Evolutionary conservation across 2,797 vertebrate species (phyloP).

Genomic region (Apogon talboti): DNA sequence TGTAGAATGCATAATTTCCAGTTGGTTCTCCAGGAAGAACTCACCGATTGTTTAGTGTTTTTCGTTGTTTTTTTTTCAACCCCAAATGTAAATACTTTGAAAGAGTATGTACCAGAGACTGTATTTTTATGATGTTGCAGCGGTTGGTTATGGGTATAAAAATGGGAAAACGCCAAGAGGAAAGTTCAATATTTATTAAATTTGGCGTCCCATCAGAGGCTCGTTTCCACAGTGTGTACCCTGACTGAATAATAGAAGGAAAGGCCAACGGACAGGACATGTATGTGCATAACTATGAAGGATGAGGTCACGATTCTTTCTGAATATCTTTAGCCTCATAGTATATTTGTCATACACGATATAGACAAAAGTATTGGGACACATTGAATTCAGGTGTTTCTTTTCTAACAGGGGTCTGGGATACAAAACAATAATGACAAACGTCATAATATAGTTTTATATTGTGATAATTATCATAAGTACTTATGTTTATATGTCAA

Average conservation of each 20-base stretch:
- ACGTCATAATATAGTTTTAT: too few species aligned
- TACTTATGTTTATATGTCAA: too few species aligned
- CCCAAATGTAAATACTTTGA: constrained; percentile 20
- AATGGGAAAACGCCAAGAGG: constrained; percentile 17
- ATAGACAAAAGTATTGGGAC: too few species aligned
- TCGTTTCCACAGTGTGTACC: constrained; percentile 6
- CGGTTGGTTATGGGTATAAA: constrained; percentile 3
- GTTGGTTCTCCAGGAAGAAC: constrained; percentile 30
- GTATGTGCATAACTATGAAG: constrained; percentile 6
- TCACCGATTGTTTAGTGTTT: constrained; percentile 13
- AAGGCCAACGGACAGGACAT: not conserved
- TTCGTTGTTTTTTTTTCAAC: too few species aligned
- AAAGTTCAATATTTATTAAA: constrained; percentile 41
- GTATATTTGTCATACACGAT: too few species aligned
- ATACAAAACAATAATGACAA: too few species aligned
- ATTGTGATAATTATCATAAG: too few species aligned
- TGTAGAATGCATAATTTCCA: constrained; percentile 31
- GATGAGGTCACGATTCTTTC: constrained; percentile 1
- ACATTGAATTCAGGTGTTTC: too few species aligned
- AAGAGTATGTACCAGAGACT: constrained; percentile 20
- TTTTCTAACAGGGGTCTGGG: too few species aligned
- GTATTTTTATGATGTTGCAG: constrained; percentile 8
- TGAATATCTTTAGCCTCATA: too few species aligned
- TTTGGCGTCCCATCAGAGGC: constrained; percentile 5
- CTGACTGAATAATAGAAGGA: constrained; percentile 35